Conservation (phyloP, 2,113 vertebrate genomes). For the Phalacrocorax aristotelis region DNA sequence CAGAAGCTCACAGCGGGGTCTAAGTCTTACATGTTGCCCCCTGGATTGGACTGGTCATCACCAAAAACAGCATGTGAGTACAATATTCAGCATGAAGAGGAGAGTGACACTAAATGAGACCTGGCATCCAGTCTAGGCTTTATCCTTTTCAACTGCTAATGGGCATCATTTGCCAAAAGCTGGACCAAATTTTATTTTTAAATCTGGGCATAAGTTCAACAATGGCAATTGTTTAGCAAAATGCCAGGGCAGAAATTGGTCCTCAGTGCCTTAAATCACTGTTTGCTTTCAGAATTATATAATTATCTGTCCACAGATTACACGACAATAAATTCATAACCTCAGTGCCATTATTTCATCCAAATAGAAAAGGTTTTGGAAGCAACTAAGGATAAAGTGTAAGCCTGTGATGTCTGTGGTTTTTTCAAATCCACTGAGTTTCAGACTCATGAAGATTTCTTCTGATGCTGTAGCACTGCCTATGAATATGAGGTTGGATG, state of each 20-base stretch:
- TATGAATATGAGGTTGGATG: not conserved
- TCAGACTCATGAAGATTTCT: not conserved
- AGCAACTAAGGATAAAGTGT: not conserved
- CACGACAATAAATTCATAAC: not conserved
- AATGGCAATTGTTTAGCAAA: not conserved
- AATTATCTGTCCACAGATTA: not conserved
- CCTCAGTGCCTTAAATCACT: not conserved
- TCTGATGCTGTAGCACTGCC: not conserved
- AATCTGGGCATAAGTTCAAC: not conserved
- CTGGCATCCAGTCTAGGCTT: not conserved
- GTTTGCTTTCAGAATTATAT: not conserved
- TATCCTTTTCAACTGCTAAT: not conserved
- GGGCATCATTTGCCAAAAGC: not conserved
- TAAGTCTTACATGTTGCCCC: not conserved
- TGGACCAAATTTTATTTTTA: not conserved
- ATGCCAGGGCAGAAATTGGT: not conserved
- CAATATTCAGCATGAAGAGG: not conserved
- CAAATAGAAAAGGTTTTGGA: not conserved
- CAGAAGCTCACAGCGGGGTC: not conserved
- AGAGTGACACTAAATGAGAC: not conserved
- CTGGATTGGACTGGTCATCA: not conserved
- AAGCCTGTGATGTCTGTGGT: not conserved
- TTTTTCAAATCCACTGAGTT: not conserved
- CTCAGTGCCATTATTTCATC: not conserved
- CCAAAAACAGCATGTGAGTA: not conserved